Base-by-base conservation (phyloP, 2,888 invertebrate genomes). In the Andrena hattorfiana region DNA sequence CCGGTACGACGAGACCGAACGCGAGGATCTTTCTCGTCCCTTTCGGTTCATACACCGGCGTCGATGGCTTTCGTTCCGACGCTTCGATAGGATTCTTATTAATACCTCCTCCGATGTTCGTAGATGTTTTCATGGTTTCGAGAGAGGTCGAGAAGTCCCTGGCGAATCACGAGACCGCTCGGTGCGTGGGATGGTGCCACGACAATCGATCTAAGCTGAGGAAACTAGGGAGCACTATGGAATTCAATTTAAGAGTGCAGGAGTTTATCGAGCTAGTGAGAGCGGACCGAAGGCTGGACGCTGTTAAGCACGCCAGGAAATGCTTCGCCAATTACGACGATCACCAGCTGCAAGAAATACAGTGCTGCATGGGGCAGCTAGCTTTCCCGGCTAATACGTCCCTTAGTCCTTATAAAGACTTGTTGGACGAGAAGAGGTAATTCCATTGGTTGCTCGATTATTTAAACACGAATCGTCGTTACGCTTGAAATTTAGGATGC, bases 231-330 rank as follows among this genome's bases (percentile, higher is more conserved):
- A 99, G 99, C 71, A 98, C 97, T 74, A 97, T 99, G 96, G 99
- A 99, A 94, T 98, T 99, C 93, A 98, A 98, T 94, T 95, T 99
- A 81, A 95, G 98, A 54, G 96, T 98, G 90, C 97, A 99, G 95
- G 99, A 99, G 94, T 99, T 99, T 93, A 97, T 99, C 49, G 99
- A 99, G 94, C 94, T 99, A 70, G 97, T 99, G n/a, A 96, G 98
- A 79, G 95, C 95, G 10, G 98, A 98, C 93, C 95, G 96, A 79
- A 96, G 98, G 64, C 95, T 98, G 86, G 99, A 99, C 83, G 99
- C 99, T 13, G 98, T 99, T 1, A 97, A 97, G 89, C 98, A 99
- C 95, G 98, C 99, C 0, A 96, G 98, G 89, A 99, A 98, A 94
- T 97, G 98, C 94, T 98, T 99, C 94, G 97, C 97, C 0, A 95